Evolutionary conservation across 2,797 vertebrate species (phyloP).

Genomic region (Linurgus olivaceus): DNA sequence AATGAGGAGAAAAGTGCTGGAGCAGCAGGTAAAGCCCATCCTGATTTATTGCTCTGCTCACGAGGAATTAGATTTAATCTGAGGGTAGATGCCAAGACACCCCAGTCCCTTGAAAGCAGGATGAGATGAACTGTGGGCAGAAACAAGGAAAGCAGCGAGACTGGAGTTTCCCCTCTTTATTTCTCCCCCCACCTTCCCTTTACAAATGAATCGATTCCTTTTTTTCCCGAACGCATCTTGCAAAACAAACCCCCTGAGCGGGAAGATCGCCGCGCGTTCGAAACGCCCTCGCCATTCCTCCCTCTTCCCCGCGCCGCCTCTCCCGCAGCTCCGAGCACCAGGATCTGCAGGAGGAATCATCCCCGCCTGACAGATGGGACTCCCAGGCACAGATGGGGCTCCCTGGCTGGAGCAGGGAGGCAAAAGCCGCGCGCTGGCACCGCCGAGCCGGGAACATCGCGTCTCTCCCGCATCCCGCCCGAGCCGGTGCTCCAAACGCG

Average conservation of each 20-base stretch:
- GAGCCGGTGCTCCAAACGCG: fast-evolving
- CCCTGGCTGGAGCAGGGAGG: neutral
- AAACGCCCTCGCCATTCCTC: neutral
- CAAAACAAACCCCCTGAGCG: neutral
- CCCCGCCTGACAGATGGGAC: constrained; percentile 1
- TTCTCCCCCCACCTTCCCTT: neutral
- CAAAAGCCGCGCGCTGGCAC: neutral
- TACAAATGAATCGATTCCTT: neutral
- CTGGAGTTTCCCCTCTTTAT: neutral
- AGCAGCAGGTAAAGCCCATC: neutral
- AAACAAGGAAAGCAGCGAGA: neutral
- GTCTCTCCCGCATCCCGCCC: neutral
- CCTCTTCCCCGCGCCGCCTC: neutral
- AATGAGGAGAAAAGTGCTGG: neutral
- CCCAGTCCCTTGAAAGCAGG: neutral
- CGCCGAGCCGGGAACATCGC: neutral
- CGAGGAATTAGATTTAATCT: neutral
- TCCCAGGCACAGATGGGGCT: constrained; percentile 1
- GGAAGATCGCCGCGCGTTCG: neutral
- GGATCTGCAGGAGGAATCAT: neutral
- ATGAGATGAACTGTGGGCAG: neutral
- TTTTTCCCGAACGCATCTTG: neutral
- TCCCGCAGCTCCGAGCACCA: neutral
- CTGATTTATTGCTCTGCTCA: neutral
- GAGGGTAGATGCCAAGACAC: neutral